Evolutionary conservation across 1,140 invertebrate genomes (phyloP).

Genomic region (Hermatobates lingyangjiaoensis): DNA sequence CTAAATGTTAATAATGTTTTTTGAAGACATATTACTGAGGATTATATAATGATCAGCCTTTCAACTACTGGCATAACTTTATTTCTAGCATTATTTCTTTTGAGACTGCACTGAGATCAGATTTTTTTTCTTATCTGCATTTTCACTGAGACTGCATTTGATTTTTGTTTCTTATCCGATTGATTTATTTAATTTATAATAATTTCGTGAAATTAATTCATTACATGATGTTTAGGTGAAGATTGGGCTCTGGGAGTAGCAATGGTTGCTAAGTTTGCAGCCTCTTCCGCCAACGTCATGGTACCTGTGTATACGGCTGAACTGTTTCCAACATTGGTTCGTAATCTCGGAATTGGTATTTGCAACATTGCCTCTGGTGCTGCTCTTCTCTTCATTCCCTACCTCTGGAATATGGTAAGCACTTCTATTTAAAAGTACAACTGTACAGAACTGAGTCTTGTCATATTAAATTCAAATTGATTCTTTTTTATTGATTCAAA

Average conservation of each 20-base stretch:
- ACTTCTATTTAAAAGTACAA: neutral
- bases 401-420: slow-evolving; percentile 47
- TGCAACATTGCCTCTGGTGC: slow-evolving; percentile 47
- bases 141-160: no score
- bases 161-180: no score
- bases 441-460: neutral
- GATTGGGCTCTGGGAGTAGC: slow-evolving; percentile 23
- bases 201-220: no score
- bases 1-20: no score
- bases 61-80: no score
- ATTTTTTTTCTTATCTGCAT: no score
- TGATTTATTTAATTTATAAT: no score
- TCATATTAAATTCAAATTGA: slow-evolving; percentile 2
- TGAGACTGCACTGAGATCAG: no score
- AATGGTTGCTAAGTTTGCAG: slow-evolving; percentile 47
- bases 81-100: no score
- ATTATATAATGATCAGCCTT: no score
- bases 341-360: slow-evolving; percentile 49
- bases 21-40: no score
- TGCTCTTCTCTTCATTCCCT: slow-evolving; percentile 48
- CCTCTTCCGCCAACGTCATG: slow-evolving; percentile 46
- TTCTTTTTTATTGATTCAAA: neutral
- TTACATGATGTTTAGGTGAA: no score
- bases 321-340: slow-evolving; percentile 48
- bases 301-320: slow-evolving; percentile 54